Evolutionary conservation across 2,797 vertebrate species (phyloP).

Genomic region (Danio aesculapii): DNA sequence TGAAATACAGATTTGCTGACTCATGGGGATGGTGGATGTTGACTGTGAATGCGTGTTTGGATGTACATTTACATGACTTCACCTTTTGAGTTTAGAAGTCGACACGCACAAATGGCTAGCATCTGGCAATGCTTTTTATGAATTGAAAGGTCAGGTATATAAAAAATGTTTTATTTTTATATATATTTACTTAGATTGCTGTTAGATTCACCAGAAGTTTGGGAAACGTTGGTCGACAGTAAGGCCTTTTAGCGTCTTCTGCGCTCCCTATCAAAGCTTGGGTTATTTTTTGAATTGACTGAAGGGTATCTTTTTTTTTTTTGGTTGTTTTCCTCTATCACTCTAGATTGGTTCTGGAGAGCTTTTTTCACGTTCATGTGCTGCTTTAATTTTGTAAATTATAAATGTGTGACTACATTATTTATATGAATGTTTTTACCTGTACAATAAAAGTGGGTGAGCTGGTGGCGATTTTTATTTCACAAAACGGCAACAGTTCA

Average conservation of each 20-base stretch:
- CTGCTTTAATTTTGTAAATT: slow-evolving; percentile 83
- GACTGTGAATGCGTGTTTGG: slow-evolving; percentile 32
- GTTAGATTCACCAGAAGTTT: slow-evolving; percentile 51
- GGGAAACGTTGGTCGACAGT: not conserved
- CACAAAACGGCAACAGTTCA: slow-evolving; percentile 59
- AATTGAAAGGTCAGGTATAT: slow-evolving; percentile 73
- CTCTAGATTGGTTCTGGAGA: slow-evolving; percentile 67
- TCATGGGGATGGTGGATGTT: not conserved
- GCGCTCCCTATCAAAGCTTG: not conserved
- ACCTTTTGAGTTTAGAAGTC: slow-evolving; percentile 20
- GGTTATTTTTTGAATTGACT: slow-evolving; percentile 34
- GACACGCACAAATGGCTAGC: slow-evolving; percentile 67
- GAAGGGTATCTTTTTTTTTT: slow-evolving; percentile 25
- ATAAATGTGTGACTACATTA: slow-evolving; percentile 83
- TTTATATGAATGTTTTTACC: slow-evolving; percentile 67
- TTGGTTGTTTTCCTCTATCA: slow-evolving; percentile 30
- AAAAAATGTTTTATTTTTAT: slow-evolving; percentile 76
- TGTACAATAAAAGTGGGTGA: slow-evolving; percentile 83
- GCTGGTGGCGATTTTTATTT: slow-evolving; percentile 58
- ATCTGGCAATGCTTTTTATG: slow-evolving; percentile 73
- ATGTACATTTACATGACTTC: slow-evolving; percentile 48
- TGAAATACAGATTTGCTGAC: not conserved
- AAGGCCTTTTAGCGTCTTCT: not conserved
- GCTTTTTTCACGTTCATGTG: slow-evolving; percentile 78
- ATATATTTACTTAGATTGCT: slow-evolving; percentile 62